phyloP scores from a whole-genome alignment of 2,113 vertebrate genomes.

The Perca flavescens region DNA sequence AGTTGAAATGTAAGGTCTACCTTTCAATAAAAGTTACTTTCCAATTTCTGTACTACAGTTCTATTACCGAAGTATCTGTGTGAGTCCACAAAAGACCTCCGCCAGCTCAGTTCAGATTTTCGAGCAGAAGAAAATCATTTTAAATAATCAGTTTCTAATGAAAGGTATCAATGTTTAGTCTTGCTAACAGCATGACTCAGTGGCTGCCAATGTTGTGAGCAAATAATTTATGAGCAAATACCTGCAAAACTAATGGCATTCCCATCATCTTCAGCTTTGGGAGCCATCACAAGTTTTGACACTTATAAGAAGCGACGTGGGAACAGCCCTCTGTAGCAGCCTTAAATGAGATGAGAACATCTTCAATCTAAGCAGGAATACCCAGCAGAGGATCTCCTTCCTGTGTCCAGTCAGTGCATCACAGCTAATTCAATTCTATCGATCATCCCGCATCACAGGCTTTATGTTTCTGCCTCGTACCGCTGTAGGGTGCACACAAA shows the following conservation, averaged over 20 bases:
- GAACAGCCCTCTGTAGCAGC: constrained; percentile 23
- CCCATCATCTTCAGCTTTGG: constrained; percentile 2
- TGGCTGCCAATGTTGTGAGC: neutral
- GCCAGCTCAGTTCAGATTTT: neutral
- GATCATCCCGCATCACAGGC: constrained; percentile 16
- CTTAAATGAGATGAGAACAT: constrained; percentile 40
- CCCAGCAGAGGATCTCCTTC: constrained; percentile 37
- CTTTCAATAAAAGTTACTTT: neutral
- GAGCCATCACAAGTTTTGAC: constrained; percentile 25
- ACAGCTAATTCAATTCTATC: constrained; percentile 31
- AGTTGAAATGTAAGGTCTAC: neutral
- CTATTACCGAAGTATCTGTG: neutral
- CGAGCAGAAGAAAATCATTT: neutral
- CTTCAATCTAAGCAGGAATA: constrained; percentile 42
- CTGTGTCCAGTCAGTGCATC: constrained; percentile 12
- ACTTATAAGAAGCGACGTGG: constrained; percentile 31
- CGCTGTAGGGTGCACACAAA: neutral
- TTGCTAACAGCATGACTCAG: neutral
- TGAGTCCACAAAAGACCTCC: neutral
- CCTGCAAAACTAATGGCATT: neutral
- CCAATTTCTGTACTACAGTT: neutral
- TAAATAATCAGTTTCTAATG: neutral
- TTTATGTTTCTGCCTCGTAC: neutral
- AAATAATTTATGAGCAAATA: neutral
- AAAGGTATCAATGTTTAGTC: neutral